Conservation (phyloP, 2,113 vertebrate species). For the Oreochromis tanganicae region DNA sequence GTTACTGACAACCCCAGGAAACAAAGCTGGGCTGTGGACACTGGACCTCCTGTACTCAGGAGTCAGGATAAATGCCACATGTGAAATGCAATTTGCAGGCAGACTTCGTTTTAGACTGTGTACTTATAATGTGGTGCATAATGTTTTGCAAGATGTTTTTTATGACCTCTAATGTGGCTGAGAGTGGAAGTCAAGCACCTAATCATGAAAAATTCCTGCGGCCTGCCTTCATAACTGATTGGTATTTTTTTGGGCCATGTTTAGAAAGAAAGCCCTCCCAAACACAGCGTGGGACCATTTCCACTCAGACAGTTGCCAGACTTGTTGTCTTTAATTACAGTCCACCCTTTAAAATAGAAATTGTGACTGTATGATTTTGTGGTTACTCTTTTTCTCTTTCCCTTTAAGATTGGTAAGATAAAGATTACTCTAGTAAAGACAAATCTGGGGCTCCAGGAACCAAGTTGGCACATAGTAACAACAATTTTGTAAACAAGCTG, state of each 20-base stretch:
- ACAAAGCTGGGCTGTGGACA: background rate
- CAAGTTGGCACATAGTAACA: background rate
- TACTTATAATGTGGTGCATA: background rate
- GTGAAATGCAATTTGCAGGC: background rate
- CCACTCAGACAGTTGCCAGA: slow-evolving; percentile 21
- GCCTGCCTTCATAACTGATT: slow-evolving; percentile 38
- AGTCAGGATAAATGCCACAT: background rate
- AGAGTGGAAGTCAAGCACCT: slow-evolving; percentile 19
- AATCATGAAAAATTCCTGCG: slow-evolving; percentile 54
- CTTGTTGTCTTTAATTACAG: slow-evolving; percentile 64
- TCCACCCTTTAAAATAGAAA: slow-evolving; percentile 50
- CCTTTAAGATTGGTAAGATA: slow-evolving; percentile 22
- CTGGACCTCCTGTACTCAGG: background rate
- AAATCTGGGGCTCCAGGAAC: background rate
- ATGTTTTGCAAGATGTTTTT: slow-evolving; percentile 6
- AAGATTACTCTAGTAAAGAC: slow-evolving; percentile 23
- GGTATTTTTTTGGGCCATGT: slow-evolving; percentile 36
- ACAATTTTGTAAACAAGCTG: background rate
- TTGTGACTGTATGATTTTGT: slow-evolving; percentile 44
- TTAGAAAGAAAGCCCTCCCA: slow-evolving; percentile 21
- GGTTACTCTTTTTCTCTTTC: slow-evolving; percentile 13
- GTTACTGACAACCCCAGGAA: background rate
- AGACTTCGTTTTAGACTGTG: background rate
- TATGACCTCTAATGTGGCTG: slow-evolving; percentile 38
- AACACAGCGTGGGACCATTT: slow-evolving; percentile 38